These are phyloP conservation scores for Nycticorax nycticorax DNA, from an alignment of 2,113 vertebrate genomes.

Conservation along the genomic window DNA sequence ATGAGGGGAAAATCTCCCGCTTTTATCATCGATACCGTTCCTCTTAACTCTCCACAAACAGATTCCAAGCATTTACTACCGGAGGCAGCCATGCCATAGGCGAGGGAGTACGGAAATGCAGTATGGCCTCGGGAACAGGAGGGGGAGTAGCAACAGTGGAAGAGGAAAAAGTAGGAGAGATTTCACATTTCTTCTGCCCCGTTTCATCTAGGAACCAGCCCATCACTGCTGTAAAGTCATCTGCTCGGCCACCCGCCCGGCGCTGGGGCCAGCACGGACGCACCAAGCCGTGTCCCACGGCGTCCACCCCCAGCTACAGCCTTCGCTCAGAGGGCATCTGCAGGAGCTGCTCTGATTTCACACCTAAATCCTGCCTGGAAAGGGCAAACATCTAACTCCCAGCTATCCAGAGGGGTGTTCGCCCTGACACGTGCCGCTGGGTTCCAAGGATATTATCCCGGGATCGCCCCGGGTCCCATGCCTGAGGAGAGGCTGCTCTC, in stretches of 20 bases:
- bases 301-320: not conserved
- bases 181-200: not conserved
- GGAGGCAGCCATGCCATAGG: accelerated
- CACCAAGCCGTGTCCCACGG: not conserved
- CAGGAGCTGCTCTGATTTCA: not conserved
- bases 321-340: not conserved
- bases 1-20: not conserved
- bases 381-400: not conserved
- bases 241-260: not conserved
- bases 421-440: accelerated
- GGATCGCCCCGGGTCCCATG: not conserved
- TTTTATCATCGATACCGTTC: accelerated
- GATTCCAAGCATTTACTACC: not conserved
- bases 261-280: not conserved
- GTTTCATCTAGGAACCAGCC: not conserved
- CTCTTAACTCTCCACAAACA: not conserved
- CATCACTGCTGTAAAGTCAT: not conserved
- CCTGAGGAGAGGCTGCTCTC: not conserved
- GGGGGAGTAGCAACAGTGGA: not conserved
- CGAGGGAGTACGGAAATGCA: not conserved
- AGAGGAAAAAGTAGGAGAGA: not conserved
- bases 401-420: not conserved
- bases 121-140: not conserved
- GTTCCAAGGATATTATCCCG: not conserved
- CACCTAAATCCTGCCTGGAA: not conserved